phyloP scores from a whole-genome alignment of 1,140 invertebrate species.

The Marisa cornuarietis region DNA sequence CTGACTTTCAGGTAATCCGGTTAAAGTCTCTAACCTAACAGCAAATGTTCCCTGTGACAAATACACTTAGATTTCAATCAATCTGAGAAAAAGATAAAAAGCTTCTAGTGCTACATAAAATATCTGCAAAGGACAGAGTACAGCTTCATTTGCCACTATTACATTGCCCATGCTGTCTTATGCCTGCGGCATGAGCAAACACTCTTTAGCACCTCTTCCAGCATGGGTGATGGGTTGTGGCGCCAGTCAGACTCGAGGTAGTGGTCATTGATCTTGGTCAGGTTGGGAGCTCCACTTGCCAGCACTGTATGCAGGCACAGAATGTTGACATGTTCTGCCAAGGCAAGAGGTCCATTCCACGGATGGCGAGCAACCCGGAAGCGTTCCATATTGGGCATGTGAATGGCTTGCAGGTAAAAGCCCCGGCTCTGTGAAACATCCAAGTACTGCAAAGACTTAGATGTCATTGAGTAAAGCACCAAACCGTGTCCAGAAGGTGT shows the following conservation, averaged over 20 bases:
- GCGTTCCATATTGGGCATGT: conserved; percentile 49
- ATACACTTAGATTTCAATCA: too few relatives aligned
- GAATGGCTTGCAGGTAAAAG: conserved; percentile 51
- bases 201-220: conserved; percentile 54
- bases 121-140: too few relatives aligned
- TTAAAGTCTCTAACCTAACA: too few relatives aligned
- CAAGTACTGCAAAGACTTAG: conserved; percentile 51
- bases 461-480: conserved; percentile 42
- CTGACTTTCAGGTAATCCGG: too few relatives aligned
- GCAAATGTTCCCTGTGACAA: too few relatives aligned
- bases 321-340: conserved; percentile 44
- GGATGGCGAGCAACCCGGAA: conserved; percentile 55
- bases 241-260: conserved; percentile 51
- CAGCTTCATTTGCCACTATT: neutral
- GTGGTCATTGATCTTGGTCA: conserved; percentile 57
- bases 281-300: conserved; percentile 44
- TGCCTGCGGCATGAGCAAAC: conserved; percentile 57
- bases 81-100: too few relatives aligned
- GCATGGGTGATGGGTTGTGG: conserved; percentile 30
- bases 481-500: conserved; percentile 54
- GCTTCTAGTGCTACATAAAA: too few relatives aligned
- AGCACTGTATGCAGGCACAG: conserved; percentile 57
- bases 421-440: conserved; percentile 60
- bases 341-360: conserved; percentile 55
- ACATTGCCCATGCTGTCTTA: conserved; percentile 56